A percentile compares a stretch with the other conserved stretches of the same genome.
These are phyloP conservation scores for Teleiodes luculella DNA, from an alignment of 2,888 invertebrate genomes.

Conservation along the genomic window DNA sequence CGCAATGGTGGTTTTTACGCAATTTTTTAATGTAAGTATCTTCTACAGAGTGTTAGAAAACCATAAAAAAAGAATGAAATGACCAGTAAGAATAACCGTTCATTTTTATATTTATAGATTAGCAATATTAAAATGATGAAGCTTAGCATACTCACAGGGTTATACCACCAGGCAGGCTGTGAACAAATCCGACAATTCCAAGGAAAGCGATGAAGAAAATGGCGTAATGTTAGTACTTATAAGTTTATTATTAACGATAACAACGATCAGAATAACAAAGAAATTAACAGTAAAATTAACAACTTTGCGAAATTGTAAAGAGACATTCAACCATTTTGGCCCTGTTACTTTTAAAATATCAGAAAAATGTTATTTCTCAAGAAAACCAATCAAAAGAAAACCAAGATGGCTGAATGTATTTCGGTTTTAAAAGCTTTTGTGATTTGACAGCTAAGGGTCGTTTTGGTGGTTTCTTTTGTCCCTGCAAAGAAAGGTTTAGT, in stretches of 20 bases:
- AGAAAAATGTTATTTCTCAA: constrained; percentile 5
- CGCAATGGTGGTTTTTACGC: no score
- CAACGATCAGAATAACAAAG: constrained; percentile 11
- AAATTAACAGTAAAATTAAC: constrained; percentile 6
- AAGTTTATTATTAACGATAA: constrained; percentile 28
- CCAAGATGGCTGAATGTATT: constrained; percentile 31
- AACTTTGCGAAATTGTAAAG: background rate
- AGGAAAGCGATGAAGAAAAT: constrained; percentile 46
- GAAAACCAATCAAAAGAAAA: constrained; percentile 45
- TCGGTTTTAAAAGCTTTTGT: constrained; percentile 34
- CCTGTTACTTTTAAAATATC: no score
- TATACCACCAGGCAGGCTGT: constrained; percentile 96
- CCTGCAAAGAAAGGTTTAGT: constrained; percentile 45
- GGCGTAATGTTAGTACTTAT: constrained; percentile 24
- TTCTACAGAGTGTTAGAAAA: no score
- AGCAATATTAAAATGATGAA: constrained; percentile 12
- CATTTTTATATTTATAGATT: constrained; percentile 15
- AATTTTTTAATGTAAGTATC: no score
- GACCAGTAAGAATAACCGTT: no score
- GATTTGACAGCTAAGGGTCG: constrained; percentile 33
- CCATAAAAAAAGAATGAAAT: no score
- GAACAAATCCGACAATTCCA: constrained; percentile 44
- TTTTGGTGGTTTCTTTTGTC: constrained; percentile 43
- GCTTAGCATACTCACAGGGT: constrained; percentile 86
- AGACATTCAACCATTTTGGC: background rate